Evolutionary conservation across 2,888 invertebrate species (phyloP), one percentile per base, ranked within the genome.

Genomic region (Nomada ruficornis): DNA sequence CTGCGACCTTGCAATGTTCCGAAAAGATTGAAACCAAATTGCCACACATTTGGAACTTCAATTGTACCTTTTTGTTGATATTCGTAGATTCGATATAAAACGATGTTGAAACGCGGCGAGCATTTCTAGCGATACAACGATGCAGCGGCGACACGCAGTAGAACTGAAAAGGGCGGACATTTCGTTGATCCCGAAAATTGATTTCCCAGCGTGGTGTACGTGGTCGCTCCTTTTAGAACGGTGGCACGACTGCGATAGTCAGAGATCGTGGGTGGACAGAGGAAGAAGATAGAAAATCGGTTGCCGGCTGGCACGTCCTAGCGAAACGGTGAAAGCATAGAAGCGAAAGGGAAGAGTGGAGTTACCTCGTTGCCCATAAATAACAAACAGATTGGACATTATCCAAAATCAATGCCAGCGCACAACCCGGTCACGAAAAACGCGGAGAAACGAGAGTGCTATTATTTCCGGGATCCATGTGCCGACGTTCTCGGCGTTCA

Each of bases 371-470:
- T 71, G 73, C 67, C 77, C 72, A 83, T 86, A 80, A 84, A 83
- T 86, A 86, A 82, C 76, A 82, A 84, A 84, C 80, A 81, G 77
- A 85, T 86, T 86, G 84, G 86, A 86, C 84, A 84, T 86, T 86
- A 86, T 85, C 82, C 81, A 86, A 81, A 81, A 73, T 82, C 81
- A 85, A 83, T 84, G 86, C 65, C 79, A 50, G 71, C 60, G 84
- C 76, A 76, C 65, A 74, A 85, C 63, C 74, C 74, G 77, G 75
- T 84, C 76, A 69, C 82, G 77, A 71, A 73, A 82, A 82, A 75
- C 77, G 76, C 29, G 57, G 55, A 64, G 83, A 44, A 73, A 76
- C 75, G 80, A 76, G 80, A 73, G 57, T 71, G 62, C 65, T 70
- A 76, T 83, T 79, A 79, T 69, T 76, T 72, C 64, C 68, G 63